Evolutionary conservation across 2,888 invertebrate genomes (phyloP), one percentile per base, ranked within the genome.

Genomic region (Drosophila subsilvestris): DNA sequence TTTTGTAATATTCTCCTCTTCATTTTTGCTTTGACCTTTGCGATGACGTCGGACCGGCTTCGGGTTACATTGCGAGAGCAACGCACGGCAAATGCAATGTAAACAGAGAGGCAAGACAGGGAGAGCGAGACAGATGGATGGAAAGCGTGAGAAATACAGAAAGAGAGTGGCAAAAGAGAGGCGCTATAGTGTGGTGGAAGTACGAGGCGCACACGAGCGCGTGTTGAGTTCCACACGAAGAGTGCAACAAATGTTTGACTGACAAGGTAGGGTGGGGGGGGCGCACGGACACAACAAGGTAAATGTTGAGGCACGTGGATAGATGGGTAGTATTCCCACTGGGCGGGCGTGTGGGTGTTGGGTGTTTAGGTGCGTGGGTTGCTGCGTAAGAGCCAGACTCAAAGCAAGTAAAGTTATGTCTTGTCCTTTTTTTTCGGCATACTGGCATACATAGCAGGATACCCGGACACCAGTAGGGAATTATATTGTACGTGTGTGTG

Each of bases 171-270:
- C 14, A 53, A 55, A 56, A 43, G 49, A 50, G 18, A 20, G 58
- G 53, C 45, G 58, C 20, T 9, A 25, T 29, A 45, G 70, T 51
- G 68, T 66, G 75, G 68, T 62, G 75, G 59, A 25, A 69, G 22
- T 14, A 14, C 37, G 37, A 12, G 12, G 32, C 22, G 5, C 17
- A 25, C 45, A 6, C 65, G 66, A 66, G 74, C 67, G 68, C 44
- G 59, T 71, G 75, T 69, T 76, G 79, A 70, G 42, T 53, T 61
- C 49, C 43, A n/a, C 32, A 20, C 60, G 25, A 56, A 62, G 81
- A 80, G 80, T 81, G 82, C 87, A 82, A 82, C 82, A 82, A 82
- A 82, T 82, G 82, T 84, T 76, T 73, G 62, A 50, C 25, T 43
- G 66, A 43, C 49, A 66, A 56, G 49, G 0, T 67, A 56, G 5